These are phyloP conservation scores for Paguma larvata DNA, from an alignment of 2,797 vertebrate genomes.

Conservation along the genomic window DNA sequence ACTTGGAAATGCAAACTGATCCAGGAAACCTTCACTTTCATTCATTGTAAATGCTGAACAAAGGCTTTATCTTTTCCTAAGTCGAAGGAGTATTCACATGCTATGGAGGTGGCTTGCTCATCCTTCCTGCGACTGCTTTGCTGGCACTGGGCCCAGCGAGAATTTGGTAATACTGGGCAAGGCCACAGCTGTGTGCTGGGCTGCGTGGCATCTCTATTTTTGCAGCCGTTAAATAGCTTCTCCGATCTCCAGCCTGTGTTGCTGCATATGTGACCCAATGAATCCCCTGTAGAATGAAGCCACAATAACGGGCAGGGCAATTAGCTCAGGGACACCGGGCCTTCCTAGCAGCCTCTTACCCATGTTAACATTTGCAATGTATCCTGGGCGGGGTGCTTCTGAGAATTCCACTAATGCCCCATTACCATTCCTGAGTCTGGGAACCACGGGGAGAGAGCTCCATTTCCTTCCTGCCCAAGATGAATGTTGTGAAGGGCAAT, in stretches of 20 bases:
- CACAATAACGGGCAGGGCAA: neutral
- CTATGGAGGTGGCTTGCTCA: neutral
- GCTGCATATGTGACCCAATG: neutral
- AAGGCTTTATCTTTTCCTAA: neutral
- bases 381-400: neutral
- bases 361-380: neutral
- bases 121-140: neutral
- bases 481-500: neutral
- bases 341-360: slow-evolving; percentile 4
- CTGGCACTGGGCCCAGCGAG: neutral
- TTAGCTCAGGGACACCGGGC: neutral
- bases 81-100: neutral
- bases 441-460: neutral
- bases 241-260: slow-evolving; percentile 36
- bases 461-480: neutral
- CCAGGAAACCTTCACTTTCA: slow-evolving; percentile 5
- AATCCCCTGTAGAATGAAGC: slow-evolving; percentile 48
- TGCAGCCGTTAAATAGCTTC: slow-evolving; percentile 33
- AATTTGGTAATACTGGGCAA: slow-evolving; percentile 19
- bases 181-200: neutral
- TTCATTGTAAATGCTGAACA: neutral
- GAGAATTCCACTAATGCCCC: neutral
- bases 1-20: slow-evolving; percentile 26
- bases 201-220: neutral
- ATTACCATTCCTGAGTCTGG: neutral